Base-by-base conservation (phyloP, 2,797 vertebrate species). In the Gobio occitaniae region DNA sequence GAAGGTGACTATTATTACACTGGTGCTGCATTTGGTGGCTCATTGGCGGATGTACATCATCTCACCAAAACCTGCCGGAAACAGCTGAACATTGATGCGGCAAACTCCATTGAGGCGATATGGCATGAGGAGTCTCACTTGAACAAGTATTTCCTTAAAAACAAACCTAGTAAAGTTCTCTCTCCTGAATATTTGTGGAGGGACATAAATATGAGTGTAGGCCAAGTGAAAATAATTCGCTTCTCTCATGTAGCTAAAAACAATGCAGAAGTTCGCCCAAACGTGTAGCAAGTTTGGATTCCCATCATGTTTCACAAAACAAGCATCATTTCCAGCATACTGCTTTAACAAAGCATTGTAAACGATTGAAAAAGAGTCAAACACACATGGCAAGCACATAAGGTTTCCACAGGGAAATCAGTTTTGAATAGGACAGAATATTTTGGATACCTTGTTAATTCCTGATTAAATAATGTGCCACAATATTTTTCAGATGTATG, bases 91-190 rank as follows among this genome's bases (percentile, higher is more conserved):
- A 88, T 86, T 0, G 96, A 97, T 52, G 93, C 95, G 47, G 89
- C 87, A 78, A 92, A 93, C 0, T 88, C 89, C 50, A 87, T 96
- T n/a, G 90, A 95, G 91, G 96, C 96, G 0, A 87, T 86, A 71
- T 95, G 96, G 95, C 95, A 95, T 80, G 96, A 96, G 76, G 96
- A 97, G 87, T 96, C 95, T 16, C 95, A 96, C 86, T 91, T 96
- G 71, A 97, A 96, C 87, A 93, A 92, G 71, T 93, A 90, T 81
- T 93, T 97, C 80, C 88, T 96, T 84, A 86, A 90, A 6, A 91
- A 94, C 86, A 97, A 96, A 85, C 96, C 95, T 9, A 93, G 90
- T 68, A 96, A 94, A 74, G 48, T 96, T 29, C 93, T 96, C 78
- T 97, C 96, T 41, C 94, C 95, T 0, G 95, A 96, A 88, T 96